phyloP scores from a whole-genome alignment of 2,888 invertebrate genomes.

The Platycnemis pennipes region DNA sequence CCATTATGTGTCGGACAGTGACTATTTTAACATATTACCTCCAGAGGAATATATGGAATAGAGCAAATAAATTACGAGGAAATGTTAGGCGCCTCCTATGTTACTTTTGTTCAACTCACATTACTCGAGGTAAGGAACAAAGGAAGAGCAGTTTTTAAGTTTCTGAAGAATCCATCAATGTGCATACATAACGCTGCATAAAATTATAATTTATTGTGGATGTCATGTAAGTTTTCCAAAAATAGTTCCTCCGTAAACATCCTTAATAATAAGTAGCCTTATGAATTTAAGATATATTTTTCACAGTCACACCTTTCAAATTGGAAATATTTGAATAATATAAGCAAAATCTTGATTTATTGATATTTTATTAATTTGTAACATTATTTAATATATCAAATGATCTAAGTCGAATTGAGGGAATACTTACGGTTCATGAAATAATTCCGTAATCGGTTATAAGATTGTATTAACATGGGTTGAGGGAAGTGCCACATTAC shows the following conservation, averaged over 20 bases:
- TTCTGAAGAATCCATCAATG: slow-evolving; percentile 48
- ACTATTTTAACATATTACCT: slow-evolving; percentile 33
- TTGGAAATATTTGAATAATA: neutral
- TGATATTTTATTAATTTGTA: neutral
- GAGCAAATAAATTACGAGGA: slow-evolving; percentile 50
- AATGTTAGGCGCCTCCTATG: neutral
- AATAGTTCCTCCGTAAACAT: neutral
- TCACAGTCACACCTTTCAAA: slow-evolving; percentile 12
- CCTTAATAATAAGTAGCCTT: slow-evolving; percentile 53
- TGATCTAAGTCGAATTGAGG: neutral
- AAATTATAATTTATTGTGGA: slow-evolving; percentile 39
- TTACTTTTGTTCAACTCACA: slow-evolving; percentile 16
- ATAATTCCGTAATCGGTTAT: neutral
- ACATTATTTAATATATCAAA: neutral
- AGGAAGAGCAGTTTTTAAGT: slow-evolving; percentile 42
- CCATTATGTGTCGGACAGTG: slow-evolving; percentile 48
- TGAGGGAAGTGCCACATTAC: neutral
- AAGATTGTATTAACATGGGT: neutral
- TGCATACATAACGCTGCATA: neutral
- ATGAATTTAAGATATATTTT: neutral
- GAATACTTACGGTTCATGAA: neutral
- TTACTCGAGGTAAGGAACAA: slow-evolving; percentile 39
- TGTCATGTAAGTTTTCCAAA: neutral
- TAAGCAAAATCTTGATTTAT: neutral
- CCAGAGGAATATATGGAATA: slow-evolving; percentile 26